Evolutionary conservation across 1,140 invertebrate species (phyloP).

Genomic region (Zophobas morio): DNA sequence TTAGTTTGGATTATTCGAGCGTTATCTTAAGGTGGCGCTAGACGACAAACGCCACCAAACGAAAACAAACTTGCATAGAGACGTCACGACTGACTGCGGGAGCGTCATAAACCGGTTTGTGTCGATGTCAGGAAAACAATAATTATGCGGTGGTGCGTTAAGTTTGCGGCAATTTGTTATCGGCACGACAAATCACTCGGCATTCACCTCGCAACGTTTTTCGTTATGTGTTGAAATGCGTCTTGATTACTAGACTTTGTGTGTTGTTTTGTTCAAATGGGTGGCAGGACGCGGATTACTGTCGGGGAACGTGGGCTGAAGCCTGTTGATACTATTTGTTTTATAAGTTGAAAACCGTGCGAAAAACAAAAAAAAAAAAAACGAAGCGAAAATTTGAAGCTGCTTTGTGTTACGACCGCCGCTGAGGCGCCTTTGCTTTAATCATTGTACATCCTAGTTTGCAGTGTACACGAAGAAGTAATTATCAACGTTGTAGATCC

Average conservation of each 20-base stretch:
- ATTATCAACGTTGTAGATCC: not conserved
- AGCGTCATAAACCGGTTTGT: not conserved
- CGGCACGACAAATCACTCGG: slow-evolving; percentile 1
- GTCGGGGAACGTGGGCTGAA: not conserved
- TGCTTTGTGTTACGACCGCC: no score
- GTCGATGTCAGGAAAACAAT: not conserved
- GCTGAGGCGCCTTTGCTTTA: no score
- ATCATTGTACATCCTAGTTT: not conserved
- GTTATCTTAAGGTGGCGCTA: slow-evolving; percentile 31
- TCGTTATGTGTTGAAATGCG: not conserved
- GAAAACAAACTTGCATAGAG: slow-evolving; percentile 8
- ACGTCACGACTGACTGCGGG: not conserved
- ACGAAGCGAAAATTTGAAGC: no score
- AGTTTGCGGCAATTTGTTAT: slow-evolving; percentile 19
- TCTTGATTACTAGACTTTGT: not conserved
- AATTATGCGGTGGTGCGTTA: slow-evolving; percentile 1
- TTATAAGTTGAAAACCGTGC: no score
- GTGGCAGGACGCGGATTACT: not conserved
- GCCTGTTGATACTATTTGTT: no score
- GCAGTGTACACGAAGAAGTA: not conserved
- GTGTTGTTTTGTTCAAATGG: not conserved
- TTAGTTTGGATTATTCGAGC: slow-evolving; percentile 36
- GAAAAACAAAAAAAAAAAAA: no score
- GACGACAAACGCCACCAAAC: slow-evolving; percentile 21
- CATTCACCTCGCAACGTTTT: slow-evolving; percentile 3